A percentile compares a stretch with the other conserved stretches of the same genome.
Evolutionary conservation across 92 coral and sea anemone genomes (phyloP).

Genomic region (Bergia puertoricense): DNA sequence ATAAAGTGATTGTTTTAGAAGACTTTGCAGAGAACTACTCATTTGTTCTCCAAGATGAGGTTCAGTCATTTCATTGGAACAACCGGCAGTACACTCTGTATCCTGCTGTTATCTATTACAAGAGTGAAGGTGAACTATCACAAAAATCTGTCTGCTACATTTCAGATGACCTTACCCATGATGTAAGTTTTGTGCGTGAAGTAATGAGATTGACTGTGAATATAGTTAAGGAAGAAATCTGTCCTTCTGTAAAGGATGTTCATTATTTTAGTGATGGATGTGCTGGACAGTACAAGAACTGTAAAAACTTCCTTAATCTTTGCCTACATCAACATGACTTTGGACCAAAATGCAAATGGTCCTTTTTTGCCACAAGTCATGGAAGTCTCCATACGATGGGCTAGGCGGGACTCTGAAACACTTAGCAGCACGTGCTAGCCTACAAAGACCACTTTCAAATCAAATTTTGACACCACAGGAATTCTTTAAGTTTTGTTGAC

Average conservation of each 20-base stretch:
- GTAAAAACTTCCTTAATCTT: neutral
- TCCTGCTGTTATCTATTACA: slow-evolving; percentile 10
- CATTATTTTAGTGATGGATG: slow-evolving; percentile 14
- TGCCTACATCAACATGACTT: neutral
- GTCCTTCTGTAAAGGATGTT: slow-evolving; percentile 12
- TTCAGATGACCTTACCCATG: slow-evolving; percentile 4
- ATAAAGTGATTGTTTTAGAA: slow-evolving; percentile 34
- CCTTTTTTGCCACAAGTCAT: slow-evolving; percentile 9
- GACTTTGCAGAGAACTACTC: slow-evolving; percentile 43
- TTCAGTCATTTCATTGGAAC: slow-evolving; percentile 22
- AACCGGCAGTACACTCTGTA: slow-evolving; percentile 22
- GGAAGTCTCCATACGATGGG: slow-evolving; percentile 17
- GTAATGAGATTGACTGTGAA: slow-evolving; percentile 19
- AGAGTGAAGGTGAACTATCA: slow-evolving; percentile 24
- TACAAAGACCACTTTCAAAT: slow-evolving; percentile 29
- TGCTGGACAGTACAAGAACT: neutral
- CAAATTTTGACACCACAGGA: slow-evolving; percentile 30
- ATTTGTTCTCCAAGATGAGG: slow-evolving; percentile 30
- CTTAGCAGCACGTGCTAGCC: slow-evolving; percentile 27
- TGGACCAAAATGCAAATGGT: slow-evolving; percentile 14
- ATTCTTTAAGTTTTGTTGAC: slow-evolving; percentile 3
- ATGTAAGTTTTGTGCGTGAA: slow-evolving; percentile 19
- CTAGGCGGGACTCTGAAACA: slow-evolving; percentile 5
- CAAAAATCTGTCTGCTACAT: slow-evolving; percentile 19
- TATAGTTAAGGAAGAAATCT: slow-evolving; percentile 13